Evolutionary conservation across 1,140 invertebrate genomes (phyloP).

Genomic region (Arctopsyche grandis): DNA sequence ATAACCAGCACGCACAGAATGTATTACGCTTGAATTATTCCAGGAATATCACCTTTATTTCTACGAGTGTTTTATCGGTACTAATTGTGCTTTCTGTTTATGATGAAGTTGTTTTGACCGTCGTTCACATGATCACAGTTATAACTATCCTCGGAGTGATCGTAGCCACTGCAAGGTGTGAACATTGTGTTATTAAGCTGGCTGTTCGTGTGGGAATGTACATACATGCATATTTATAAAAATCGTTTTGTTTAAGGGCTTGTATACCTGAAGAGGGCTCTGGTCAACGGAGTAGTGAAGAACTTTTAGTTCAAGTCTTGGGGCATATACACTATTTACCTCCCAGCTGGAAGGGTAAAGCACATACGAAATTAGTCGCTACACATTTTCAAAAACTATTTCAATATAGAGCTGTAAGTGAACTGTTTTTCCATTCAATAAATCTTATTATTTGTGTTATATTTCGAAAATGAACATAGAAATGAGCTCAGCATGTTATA

Average conservation of each 20-base stretch:
- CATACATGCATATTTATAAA: not conserved
- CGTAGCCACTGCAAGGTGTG: slow-evolving; percentile 69
- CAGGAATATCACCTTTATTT: slow-evolving; percentile 84
- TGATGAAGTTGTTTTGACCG: slow-evolving; percentile 92
- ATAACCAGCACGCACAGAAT: not conserved
- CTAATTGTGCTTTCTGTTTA: slow-evolving; percentile 84
- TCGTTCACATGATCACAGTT: slow-evolving; percentile 89
- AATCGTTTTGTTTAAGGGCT: slow-evolving; percentile 63
- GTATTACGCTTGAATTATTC: not conserved
- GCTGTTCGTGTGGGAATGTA: no score
- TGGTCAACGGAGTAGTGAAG: slow-evolving; percentile 72
- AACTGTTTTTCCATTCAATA: not conserved
- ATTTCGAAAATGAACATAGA: not conserved
- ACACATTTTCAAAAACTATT: slow-evolving; percentile 91
- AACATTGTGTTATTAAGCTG: not conserved
- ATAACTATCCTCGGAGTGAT: slow-evolving; percentile 83
- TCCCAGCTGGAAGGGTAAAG: slow-evolving; percentile 87
- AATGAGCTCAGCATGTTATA: no score
- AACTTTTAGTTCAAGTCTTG: slow-evolving; percentile 86
- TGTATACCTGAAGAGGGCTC: slow-evolving; percentile 77
- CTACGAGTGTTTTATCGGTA: slow-evolving; percentile 84
- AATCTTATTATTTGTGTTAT: slow-evolving; percentile 1
- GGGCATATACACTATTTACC: slow-evolving; percentile 96
- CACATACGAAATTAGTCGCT: slow-evolving; percentile 87
- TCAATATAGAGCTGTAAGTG: slow-evolving; percentile 84